Conservation (phyloP, 2,888 invertebrate species). For the Heliconius ismenius region DNA sequence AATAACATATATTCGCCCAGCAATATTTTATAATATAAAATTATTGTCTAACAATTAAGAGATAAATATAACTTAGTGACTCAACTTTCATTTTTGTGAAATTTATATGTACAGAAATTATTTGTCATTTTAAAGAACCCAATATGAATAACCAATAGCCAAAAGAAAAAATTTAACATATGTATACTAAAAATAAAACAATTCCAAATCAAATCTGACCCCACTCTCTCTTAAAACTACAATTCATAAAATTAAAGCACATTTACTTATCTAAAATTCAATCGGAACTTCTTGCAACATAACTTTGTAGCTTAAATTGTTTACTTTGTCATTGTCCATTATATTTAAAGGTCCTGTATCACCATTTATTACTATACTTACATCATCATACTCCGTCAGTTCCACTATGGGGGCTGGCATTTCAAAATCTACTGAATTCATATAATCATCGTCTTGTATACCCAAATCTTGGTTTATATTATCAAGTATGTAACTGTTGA, state of each 20-base stretch:
- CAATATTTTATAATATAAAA: too few species aligned
- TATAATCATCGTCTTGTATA: constrained; percentile 58
- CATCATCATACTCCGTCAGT: constrained; percentile 56
- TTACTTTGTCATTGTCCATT: constrained; percentile 40
- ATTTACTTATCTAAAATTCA: constrained; percentile 57
- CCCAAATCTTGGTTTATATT: constrained; percentile 48
- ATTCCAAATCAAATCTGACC: neutral
- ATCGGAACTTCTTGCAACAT: constrained; percentile 72
- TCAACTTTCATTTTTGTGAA: neutral
- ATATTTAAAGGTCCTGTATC: constrained; percentile 31
- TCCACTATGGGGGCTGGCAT: constrained; percentile 69
- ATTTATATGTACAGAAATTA: neutral
- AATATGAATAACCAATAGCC: neutral
- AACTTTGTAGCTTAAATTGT: constrained; percentile 60
- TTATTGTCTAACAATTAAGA: neutral
- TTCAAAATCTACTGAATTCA: constrained; percentile 64
- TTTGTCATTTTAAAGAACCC: neutral
- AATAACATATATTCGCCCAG: too few species aligned
- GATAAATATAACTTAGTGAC: neutral
- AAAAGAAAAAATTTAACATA: neutral
- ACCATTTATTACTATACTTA: constrained; percentile 36
- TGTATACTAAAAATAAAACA: neutral
- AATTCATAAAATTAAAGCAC: neutral
- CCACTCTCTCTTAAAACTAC: neutral
- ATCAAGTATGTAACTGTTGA: constrained; percentile 53